Base-by-base conservation (phyloP, 53 echinoderm and acorn worm genomes). In the Pentamera pediparva region DNA sequence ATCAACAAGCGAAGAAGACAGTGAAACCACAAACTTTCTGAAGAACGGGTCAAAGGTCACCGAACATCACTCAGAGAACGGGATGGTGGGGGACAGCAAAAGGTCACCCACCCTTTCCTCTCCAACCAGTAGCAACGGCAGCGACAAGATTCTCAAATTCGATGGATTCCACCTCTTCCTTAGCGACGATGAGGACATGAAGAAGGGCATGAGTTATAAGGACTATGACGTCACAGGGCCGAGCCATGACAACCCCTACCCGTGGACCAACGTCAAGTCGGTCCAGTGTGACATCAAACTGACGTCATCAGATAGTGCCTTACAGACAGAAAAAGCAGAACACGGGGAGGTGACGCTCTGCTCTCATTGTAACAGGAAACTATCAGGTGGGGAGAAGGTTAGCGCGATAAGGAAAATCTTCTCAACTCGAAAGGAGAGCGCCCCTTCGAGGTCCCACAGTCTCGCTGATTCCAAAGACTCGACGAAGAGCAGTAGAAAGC, bases 171-270 rank as follows among this genome's bases (percentile, higher is more conserved):
- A 67, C 45, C 30, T 67, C 13, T 67, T 67, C 45, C 45, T 67
- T 7, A 67, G 67, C 45, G 67, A 67, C 10, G 67, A 67, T 3
- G 67, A 67, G 39, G 67, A 67, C 31, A 67, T 30, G 47, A 67
- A 67, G 29, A 67, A 67, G 45, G 41, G 45, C 22, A 67, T 67
- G 67, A 67, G 43, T 67, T 67, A 67, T 67, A 29, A 27, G 39
- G 67, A 67, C 45, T 67, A 67, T 67, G 67, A 67, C 67, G 67
- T 67, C 67, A 67, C 67, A 29, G 67, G 67, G 20, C 67, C 67
- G 30, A 67, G 67, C 29, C 67, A 67, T 43, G 67, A 67, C 41
- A 67, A 67, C 40, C 67, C 67, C 5, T 67, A 67, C 45, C 67
- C 67, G 24, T 67, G 67, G 67, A 67, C 67, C 26, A 67, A 67